Conservation (phyloP, 2,797 vertebrate genomes). For the Limosa lapponica region DNA sequence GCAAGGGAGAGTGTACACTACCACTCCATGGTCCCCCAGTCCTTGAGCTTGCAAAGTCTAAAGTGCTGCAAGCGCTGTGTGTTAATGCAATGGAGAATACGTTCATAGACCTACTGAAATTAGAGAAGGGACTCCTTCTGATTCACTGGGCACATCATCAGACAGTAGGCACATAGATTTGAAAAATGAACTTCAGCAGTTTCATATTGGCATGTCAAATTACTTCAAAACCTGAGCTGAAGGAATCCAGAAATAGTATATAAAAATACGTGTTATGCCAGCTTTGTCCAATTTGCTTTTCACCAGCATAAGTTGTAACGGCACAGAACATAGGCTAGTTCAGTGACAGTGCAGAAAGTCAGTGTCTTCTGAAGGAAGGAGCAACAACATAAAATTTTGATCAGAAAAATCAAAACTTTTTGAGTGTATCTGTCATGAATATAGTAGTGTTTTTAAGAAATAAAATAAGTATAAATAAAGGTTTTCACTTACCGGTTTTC, state of each 20-base stretch:
- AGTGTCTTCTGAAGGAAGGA: neutral
- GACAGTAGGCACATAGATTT: neutral
- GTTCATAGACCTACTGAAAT: neutral
- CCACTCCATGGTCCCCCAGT: neutral
- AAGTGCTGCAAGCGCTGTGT: neutral
- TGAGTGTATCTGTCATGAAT: neutral
- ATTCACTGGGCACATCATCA: neutral
- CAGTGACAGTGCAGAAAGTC: neutral
- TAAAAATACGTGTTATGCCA: neutral
- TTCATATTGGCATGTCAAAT: neutral
- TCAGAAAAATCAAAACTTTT: neutral
- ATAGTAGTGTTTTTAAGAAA: neutral
- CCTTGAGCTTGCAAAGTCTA: neutral
- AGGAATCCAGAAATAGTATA: neutral
- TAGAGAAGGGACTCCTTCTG: neutral
- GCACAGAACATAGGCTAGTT: neutral
- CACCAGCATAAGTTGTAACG: rapidly evolving
- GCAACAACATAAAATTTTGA: neutral
- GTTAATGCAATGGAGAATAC: neutral
- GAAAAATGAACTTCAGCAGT: neutral
- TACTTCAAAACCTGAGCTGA: neutral
- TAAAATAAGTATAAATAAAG: neutral
- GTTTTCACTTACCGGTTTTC: neutral
- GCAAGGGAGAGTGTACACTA: neutral
- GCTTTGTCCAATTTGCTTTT: neutral